Conservation (phyloP, 1,140 invertebrate species). For the Drosophila mauritiana region DNA sequence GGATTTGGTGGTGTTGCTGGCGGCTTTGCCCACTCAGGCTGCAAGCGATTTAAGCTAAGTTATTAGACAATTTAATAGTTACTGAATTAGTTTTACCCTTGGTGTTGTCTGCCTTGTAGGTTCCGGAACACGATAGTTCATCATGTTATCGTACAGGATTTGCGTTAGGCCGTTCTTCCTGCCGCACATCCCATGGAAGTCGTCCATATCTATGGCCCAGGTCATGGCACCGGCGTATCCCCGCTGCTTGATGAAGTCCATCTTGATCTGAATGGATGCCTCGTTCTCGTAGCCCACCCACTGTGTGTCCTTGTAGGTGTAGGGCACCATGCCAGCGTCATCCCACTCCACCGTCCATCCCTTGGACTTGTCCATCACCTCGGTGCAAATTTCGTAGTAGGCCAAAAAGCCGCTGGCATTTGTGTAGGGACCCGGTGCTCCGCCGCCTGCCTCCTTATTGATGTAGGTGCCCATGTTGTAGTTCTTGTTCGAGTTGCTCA, state of each 20-base stretch:
- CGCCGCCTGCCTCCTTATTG: slow-evolving; percentile 94
- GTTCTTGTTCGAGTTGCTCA: slow-evolving; percentile 92
- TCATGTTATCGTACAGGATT: slow-evolving; percentile 90
- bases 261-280: slow-evolving; percentile 91
- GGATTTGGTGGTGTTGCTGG: slow-evolving; percentile 87
- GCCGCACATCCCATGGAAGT: slow-evolving; percentile 92
- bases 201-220: slow-evolving; percentile 96
- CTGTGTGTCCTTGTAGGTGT: slow-evolving; percentile 93
- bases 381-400: slow-evolving; percentile 95
- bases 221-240: slow-evolving; percentile 94
- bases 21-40: slow-evolving; percentile 90
- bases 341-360: slow-evolving; percentile 94
- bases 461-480: slow-evolving; percentile 93
- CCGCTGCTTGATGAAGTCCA: slow-evolving; percentile 92
- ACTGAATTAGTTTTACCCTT: slow-evolving; percentile 86
- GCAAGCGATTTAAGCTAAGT: slow-evolving; percentile 37
- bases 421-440: slow-evolving; percentile 92
- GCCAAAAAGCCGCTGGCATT: slow-evolving; percentile 93
- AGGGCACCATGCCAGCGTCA: slow-evolving; percentile 92
- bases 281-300: slow-evolving; percentile 95
- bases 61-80: slow-evolving; percentile 1
- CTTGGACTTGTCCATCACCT: slow-evolving; percentile 88
- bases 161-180: slow-evolving; percentile 89
- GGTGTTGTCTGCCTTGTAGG: slow-evolving; percentile 89
- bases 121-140: slow-evolving; percentile 90